phyloP scores from a whole-genome alignment of 2,888 invertebrate genomes.

The Athalia rosae region DNA sequence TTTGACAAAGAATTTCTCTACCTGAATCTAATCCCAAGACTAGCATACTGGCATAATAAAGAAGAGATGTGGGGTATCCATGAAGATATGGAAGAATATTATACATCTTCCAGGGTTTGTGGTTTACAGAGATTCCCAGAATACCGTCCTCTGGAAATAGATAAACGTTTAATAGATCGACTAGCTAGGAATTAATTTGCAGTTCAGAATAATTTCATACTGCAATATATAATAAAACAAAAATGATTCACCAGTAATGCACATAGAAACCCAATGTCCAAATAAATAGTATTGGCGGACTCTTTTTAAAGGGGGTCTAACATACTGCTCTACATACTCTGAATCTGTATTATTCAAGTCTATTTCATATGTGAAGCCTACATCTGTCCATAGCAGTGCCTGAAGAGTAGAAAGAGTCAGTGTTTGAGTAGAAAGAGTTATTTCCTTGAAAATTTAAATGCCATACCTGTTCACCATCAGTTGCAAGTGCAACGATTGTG shows the following conservation, averaged over 20 bases:
- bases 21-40: constrained; percentile 62
- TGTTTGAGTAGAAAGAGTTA: not conserved
- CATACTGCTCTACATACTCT: constrained; percentile 16
- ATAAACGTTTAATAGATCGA: not conserved
- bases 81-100: constrained; percentile 56
- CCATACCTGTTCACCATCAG: constrained; percentile 24
- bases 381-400: constrained; percentile 58
- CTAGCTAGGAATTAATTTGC: constrained; percentile 8
- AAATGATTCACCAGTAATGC: constrained; percentile 58
- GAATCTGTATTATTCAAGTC: constrained; percentile 37
- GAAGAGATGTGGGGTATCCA: constrained; percentile 57
- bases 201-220: not conserved
- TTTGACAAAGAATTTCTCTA: constrained; percentile 42
- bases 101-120: constrained; percentile 58
- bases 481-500: constrained; percentile 51
- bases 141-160: constrained; percentile 58
- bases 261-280: constrained; percentile 54
- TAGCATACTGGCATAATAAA: constrained; percentile 58
- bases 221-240: constrained; percentile 24
- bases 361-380: constrained; percentile 51
- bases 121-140: constrained; percentile 59
- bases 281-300: constrained; percentile 57
- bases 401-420: constrained; percentile 39
- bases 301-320: constrained; percentile 48
- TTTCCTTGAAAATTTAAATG: not conserved